phyloP scores from a whole-genome alignment of 2,888 invertebrate genomes.

The Lithophane leautieri region DNA sequence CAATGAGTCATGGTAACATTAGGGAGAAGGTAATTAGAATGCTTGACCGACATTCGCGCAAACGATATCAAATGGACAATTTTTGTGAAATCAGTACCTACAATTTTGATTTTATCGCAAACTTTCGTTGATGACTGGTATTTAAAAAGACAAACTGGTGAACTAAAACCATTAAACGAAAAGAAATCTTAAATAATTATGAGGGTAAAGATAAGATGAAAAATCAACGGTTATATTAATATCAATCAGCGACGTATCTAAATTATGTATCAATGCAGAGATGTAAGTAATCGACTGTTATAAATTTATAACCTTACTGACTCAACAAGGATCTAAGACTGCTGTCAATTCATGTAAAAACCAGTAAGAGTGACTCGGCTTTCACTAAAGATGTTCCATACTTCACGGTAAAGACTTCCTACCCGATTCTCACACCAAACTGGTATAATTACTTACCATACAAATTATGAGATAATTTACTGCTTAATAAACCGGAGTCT shows the following conservation, averaged over 20 bases:
- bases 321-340: constrained; percentile 23
- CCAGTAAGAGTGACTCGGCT: constrained; percentile 38
- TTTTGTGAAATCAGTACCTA: constrained; percentile 44
- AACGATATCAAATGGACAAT: constrained; percentile 27
- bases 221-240: constrained; percentile 10
- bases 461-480: constrained; percentile 47
- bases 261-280: constrained; percentile 12
- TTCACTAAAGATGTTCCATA: constrained; percentile 52
- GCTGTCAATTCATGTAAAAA: constrained; percentile 27
- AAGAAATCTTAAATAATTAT: constrained; percentile 11
- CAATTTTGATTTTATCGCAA: constrained; percentile 31
- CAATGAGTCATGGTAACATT: constrained; percentile 58
- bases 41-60: constrained; percentile 40
- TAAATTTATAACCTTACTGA: constrained; percentile 13
- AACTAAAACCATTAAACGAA: constrained; percentile 13
- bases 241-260: constrained; percentile 14
- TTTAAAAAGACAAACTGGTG: constrained; percentile 37
- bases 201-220: constrained; percentile 10
- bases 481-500: constrained; percentile 20
- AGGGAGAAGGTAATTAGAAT: constrained; percentile 47
- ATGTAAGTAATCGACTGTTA: constrained; percentile 5
- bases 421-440: constrained; percentile 52
- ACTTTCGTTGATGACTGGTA: constrained; percentile 37
- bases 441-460: constrained; percentile 38
- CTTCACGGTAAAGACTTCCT: constrained; percentile 37